Evolutionary conservation across 2,888 invertebrate genomes (phyloP).

Genomic region (Oscheius sp.): DNA sequence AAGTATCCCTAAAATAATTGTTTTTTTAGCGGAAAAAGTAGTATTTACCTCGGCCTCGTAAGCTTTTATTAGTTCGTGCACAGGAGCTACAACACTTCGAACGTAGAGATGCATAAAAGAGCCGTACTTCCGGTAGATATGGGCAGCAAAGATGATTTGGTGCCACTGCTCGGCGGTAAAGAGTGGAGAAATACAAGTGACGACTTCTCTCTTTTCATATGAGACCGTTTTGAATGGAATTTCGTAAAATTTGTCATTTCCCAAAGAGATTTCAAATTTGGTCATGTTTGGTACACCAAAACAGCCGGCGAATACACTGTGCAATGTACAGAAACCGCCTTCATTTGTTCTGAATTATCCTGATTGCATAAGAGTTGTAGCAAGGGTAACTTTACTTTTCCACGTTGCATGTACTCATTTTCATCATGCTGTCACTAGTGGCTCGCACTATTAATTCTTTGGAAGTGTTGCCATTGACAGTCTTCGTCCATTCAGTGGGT

Average conservation of each 20-base stretch:
- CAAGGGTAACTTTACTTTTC: too few species aligned
- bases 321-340: too few species aligned
- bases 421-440: neutral
- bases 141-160: too few species aligned
- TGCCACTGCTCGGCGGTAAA: constrained; percentile 58
- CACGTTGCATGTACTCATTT: too few species aligned
- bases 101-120: constrained; percentile 52
- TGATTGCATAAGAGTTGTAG: too few species aligned
- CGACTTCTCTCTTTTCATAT: constrained; percentile 39
- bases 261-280: neutral
- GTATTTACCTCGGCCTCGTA: constrained; percentile 37
- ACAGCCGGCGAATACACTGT: too few species aligned
- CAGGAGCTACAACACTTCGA: constrained; percentile 44
- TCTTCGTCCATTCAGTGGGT: too few species aligned
- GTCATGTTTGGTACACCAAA: too few species aligned
- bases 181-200: constrained; percentile 54
- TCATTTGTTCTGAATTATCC: too few species aligned
- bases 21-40: too few species aligned
- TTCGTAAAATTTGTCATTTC: constrained; percentile 34
- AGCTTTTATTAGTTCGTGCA: constrained; percentile 16
- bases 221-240: constrained; percentile 44
- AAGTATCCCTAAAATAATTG: constrained; percentile 29
- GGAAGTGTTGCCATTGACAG: neutral
- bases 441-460: neutral
- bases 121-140: constrained; percentile 35